Base-by-base conservation (phyloP, 2,888 invertebrate species). In the Trissonchulus latispiculum region DNA sequence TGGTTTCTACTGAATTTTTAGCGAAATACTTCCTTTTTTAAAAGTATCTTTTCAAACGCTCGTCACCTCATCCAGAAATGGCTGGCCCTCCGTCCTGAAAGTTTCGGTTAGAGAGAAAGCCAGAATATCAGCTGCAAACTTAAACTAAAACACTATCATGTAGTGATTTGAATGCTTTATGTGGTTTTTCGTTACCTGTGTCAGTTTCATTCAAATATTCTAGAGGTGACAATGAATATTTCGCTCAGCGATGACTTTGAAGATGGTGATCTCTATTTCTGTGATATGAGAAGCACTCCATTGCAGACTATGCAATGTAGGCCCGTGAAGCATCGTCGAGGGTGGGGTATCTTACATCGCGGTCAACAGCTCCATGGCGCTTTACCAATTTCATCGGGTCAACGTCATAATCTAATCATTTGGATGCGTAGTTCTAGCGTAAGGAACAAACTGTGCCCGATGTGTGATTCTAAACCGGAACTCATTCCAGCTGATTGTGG, bases 391-490 rank as follows among this genome's bases (percentile, higher is more conserved):
- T 75, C 75, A 8, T 67, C 76, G 36, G 85, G 85, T 0, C 80
- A 81, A 67, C 78, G 85, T 66, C 80, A 81, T 73, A 85, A 85
- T 76, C 75, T 85, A 33, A 83, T 85, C 37, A 77, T 85, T 1
- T 85, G 85, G 85, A 82, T 85, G 84, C 79, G 85, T 70, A 80
- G 83, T 23, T 85, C 85, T 0, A 62, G 69, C 29, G 77, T 85
- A 23, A 78, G 85, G 2, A 85, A 85, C 74, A 33, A 76, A 48
- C 68, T 77, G 29, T 85, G 85, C 77, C 85, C 85, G 2, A 85
- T 85, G 85, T 85, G 85, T 80, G 78, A 81, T 64, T 59, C 77
- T 35, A 76, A 72, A 64, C 85, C 85, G 0, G 76, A 78, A 3
- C 74, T 84, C 61, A 72, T 78, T 2, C 74, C 77, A 2, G 70